These are phyloP conservation scores for Montipora capitata DNA, from an alignment of 92 coral and sea anemone genomes.

Conservation along the genomic window DNA sequence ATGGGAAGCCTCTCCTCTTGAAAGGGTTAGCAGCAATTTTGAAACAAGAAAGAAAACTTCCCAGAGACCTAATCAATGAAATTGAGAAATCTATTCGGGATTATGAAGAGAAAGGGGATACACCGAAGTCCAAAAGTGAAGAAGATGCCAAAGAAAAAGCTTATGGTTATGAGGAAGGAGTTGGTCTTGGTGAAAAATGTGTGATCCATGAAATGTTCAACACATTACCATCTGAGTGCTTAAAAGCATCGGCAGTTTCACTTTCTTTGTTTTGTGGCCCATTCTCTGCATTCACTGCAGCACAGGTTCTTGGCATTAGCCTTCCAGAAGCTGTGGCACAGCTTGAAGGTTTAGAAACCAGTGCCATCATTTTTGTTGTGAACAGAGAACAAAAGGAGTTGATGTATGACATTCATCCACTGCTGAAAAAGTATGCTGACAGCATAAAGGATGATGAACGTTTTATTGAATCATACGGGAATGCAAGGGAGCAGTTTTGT, in stretches of 20 bases:
- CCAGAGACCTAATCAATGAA: neutral
- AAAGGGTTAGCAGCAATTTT: conserved; percentile 10
- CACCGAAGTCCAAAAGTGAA: conserved; percentile 1
- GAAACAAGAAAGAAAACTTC: neutral
- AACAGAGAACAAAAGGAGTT: conserved; percentile 56
- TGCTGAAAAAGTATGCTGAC: conserved; percentile 67
- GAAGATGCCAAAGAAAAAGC: conserved; percentile 37
- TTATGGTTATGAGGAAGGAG: conserved; percentile 22
- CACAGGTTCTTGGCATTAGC: conserved; percentile 51
- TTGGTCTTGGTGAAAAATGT: conserved; percentile 2
- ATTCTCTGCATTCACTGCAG: conserved; percentile 73
- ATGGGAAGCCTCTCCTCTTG: conserved; percentile 19
- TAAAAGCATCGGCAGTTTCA: conserved; percentile 72
- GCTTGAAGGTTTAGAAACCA: conserved; percentile 63
- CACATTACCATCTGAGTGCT: conserved; percentile 56
- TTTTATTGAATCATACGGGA: conserved; percentile 20
- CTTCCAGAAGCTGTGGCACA: conserved; percentile 38
- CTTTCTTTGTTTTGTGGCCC: conserved; percentile 78
- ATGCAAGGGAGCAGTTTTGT: conserved; percentile 72
- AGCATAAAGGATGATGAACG: conserved; percentile 32
- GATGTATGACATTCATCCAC: conserved; percentile 80
- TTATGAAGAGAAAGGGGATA: neutral
- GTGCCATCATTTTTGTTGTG: conserved; percentile 35
- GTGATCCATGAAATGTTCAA: conserved; percentile 67
- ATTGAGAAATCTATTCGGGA: neutral